phyloP scores from a whole-genome alignment of 2,888 invertebrate genomes.

The Diarsia rubi region DNA sequence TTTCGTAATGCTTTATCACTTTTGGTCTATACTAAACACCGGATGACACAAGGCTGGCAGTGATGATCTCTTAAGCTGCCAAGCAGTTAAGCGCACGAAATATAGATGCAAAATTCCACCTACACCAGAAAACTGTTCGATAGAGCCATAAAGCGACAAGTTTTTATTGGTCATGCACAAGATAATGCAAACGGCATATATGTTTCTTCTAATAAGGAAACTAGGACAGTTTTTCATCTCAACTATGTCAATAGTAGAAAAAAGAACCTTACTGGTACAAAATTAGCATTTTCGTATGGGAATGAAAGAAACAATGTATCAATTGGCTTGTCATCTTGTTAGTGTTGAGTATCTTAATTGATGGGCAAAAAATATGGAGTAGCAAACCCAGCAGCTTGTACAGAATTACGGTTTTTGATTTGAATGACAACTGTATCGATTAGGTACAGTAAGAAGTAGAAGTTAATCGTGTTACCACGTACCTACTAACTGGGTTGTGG shows the following conservation, averaged over 20 bases:
- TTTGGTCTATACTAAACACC: background rate
- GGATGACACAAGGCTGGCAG: background rate
- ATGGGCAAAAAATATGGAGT: background rate
- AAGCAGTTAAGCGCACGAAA: background rate
- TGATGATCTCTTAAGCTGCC: background rate
- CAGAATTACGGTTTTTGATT: background rate
- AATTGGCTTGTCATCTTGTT: slow-evolving; percentile 42
- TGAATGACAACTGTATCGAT: background rate
- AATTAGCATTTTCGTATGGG: slow-evolving; percentile 50
- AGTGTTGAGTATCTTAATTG: slow-evolving; percentile 10
- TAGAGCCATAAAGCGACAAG: background rate
- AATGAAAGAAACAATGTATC: slow-evolving; percentile 47
- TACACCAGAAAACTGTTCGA: background rate
- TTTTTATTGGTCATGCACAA: background rate
- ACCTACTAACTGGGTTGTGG: too few species aligned
- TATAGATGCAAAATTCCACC: background rate
- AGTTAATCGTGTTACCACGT: too few species aligned
- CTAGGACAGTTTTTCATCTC: slow-evolving; percentile 43
- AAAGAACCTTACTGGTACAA: slow-evolving; percentile 25
- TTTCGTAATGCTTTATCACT: background rate
- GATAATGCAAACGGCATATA: slow-evolving; percentile 5
- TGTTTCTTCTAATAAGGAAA: slow-evolving; percentile 19
- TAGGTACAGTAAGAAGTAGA: too few species aligned
- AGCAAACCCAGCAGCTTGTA: background rate
- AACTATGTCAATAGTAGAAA: slow-evolving; percentile 30